Evolutionary conservation across 2,797 vertebrate species (phyloP), one percentile per base, ranked within the genome.

Genomic region (Thaleichthys pacificus): DNA sequence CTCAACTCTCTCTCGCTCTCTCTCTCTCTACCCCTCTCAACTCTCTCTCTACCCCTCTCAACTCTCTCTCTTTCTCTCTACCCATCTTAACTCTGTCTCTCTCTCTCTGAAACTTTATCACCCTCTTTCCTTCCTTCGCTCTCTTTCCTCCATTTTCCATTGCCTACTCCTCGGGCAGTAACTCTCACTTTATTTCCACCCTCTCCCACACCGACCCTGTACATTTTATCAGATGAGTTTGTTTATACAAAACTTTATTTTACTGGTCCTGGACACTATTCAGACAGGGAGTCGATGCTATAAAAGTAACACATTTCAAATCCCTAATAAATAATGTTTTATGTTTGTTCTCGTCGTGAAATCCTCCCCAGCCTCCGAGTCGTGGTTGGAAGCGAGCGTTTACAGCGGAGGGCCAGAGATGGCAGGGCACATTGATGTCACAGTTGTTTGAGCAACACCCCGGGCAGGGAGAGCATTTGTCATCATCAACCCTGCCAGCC

Each of bases 271-370:
- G 17, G 17, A 54, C 26, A 3, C 5, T 24, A 24, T 28, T 67
- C 42, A 54, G 47, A 22, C 26, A 26, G 15, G 26, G 65, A 28
- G 65, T 24, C 14, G 17, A 17, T 51, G 64, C 30, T 11, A 42
- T 65, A 22, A 65, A 65, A 65, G 63, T 65, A 30, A 11, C 35
- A 42, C 63, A 7, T 42, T 65, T 26, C 22, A 12, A 14, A 61
- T 22, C 63, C 32, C 32, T 42, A 67, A 30, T 24, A 67, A 54
- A 67, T 54, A 0, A 51, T 24, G 26, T 67, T 67, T 28, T 51
- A 67, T 67, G 24, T 67, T 67, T 54, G 65, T 67, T 51, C 47
- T 3, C 6, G 47, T 47, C 19, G 65, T 30, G 8, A 28, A 67
- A 54, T 28, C 15, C 3, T 6, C 47, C 24, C 24, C 19, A 0